Percentiles rank a stretch among this genome's conserved stretches.
These are phyloP conservation scores for Athene cunicularia DNA, from an alignment of 2,113 vertebrate genomes.

Conservation along the genomic window DNA sequence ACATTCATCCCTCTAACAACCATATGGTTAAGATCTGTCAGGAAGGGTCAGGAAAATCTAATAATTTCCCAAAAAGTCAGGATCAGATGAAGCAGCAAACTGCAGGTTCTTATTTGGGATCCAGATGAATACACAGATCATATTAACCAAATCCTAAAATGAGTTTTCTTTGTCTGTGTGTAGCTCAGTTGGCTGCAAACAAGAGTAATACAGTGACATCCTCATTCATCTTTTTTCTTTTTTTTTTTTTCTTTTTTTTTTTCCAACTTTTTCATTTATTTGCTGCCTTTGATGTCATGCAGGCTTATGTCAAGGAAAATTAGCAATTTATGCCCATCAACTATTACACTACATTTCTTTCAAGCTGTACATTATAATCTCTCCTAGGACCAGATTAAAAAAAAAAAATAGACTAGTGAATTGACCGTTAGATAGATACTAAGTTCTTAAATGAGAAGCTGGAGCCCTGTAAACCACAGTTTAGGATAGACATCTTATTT, in stretches of 20 bases:
- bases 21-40: constrained; percentile 13
- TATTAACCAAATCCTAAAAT: constrained; percentile 8
- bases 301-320: constrained; percentile 24
- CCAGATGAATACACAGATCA: not conserved
- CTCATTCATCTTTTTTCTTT: not conserved
- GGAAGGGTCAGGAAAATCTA: constrained; percentile 17
- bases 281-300: constrained; percentile 27
- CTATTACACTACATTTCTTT: not conserved
- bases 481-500: not conserved
- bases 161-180: not conserved
- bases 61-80: not conserved
- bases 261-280: not conserved
- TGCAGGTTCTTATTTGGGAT: not conserved
- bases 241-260: not conserved
- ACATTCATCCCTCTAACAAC: not conserved
- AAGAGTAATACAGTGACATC: constrained; percentile 1
- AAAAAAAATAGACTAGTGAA: not conserved
- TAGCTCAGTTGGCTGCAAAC: not conserved
- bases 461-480: not conserved
- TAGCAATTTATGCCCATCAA: not conserved
- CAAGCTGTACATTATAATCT: not conserved
- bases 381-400: not conserved
- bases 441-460: not conserved
- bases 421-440: not conserved
- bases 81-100: constrained; percentile 31